Base-by-base conservation (phyloP, 2,888 invertebrate genomes). In the Euplexia lucipara region DNA sequence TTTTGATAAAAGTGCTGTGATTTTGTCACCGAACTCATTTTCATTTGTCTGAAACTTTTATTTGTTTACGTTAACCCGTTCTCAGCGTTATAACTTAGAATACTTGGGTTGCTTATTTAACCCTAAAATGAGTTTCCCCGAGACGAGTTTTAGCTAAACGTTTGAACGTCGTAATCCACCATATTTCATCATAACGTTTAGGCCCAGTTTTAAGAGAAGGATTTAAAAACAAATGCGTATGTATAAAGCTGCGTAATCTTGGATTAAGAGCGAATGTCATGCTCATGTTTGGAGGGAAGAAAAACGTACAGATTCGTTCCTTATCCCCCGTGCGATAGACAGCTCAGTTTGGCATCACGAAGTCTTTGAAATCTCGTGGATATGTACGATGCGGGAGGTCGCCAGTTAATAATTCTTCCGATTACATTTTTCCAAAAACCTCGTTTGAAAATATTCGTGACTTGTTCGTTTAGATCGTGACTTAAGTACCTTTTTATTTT, bases 301-400 rank as follows among this genome's bases (percentile, higher is more conserved):
- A 68, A 35, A 47, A 49, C 60, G 60, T 51, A 64, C 26, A 79
- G 75, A 75, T 61, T 56, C 39, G 32, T 61, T 75, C 58, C 60
- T 75, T 61, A 79, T 75, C 70, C 70, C 26, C 12, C 35, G 26
- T 16, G 44, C 49, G 64, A 75, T 60, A 79, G 76, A 64, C 79
- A 51, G 59, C 58, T 48, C 69, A 70, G 54, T 58, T 61, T 61
- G 54, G 58, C 42, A 69, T 54, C 45, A 49, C 51, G 51, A 44
- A 68, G 57, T 69, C 63, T 76, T 79, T 70, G 77, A 63, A 75
- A 79, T 70, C 59, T 62, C 62, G 47, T 53, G 66, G 76, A 66
- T 76, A 70, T 79, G 60, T 60, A 30, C 32, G 57, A 54, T 66
- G 71, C 62, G 77, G 54, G 76, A 62, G 48, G 35, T 45, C 35